Percentiles rank a stretch among this genome's conserved stretches.
phyloP scores from a whole-genome alignment of 2,113 vertebrate genomes.

The Canis aureus region DNA sequence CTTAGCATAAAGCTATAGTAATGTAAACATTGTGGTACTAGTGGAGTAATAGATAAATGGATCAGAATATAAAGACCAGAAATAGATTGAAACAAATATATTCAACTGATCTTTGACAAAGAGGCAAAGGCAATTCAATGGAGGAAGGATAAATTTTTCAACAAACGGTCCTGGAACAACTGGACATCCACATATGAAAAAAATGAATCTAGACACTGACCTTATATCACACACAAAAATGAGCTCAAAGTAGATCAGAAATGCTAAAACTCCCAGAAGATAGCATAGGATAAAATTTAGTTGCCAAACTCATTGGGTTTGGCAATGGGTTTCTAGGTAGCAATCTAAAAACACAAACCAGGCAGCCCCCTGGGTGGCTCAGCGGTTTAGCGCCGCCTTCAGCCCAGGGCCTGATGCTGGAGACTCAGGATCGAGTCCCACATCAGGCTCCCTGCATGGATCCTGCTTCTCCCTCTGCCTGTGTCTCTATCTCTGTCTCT shows the following conservation, averaged over 20 bases:
- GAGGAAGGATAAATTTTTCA: background rate
- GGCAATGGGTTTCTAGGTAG: conserved; percentile 18
- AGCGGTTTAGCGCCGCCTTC: no score
- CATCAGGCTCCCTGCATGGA: no score
- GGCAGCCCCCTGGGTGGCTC: no score
- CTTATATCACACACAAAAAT: background rate
- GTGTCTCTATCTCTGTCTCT: no score
- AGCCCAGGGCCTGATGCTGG: no score
- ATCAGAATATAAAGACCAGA: background rate
- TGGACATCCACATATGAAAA: background rate
- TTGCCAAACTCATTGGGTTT: background rate
- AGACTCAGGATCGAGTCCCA: no score
- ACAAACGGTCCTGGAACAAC: background rate
- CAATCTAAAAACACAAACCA: background rate
- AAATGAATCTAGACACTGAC: background rate
- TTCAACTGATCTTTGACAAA: conserved; percentile 2
- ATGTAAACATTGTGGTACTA: conserved; percentile 5
- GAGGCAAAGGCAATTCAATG: background rate
- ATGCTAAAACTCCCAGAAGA: background rate
- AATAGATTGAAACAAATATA: background rate
- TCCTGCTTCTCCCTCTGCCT: no score
- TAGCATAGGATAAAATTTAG: conserved; percentile 2
- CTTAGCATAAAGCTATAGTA: conserved; percentile 37
- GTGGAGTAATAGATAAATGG: background rate
- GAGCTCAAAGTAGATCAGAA: conserved; percentile 35